Evolutionary conservation across 2,888 invertebrate species (phyloP).

Genomic region (Eilema depressum): DNA sequence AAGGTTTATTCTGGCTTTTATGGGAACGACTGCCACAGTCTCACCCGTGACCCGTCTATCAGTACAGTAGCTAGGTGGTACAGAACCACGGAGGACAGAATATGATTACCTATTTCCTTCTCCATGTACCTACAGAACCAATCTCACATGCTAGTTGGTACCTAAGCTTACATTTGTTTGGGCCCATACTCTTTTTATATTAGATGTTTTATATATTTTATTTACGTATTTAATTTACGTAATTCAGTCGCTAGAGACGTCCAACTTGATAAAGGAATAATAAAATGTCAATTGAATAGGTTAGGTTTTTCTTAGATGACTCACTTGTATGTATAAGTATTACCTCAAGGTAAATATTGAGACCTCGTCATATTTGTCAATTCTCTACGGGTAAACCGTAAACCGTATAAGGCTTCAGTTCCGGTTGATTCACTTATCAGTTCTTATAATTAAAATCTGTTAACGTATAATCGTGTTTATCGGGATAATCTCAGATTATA

Average conservation of each 20-base stretch:
- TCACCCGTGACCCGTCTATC: too few relatives aligned
- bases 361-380: not conserved
- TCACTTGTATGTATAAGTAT: not conserved
- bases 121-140: too few relatives aligned
- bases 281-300: not conserved
- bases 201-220: too few relatives aligned
- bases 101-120: too few relatives aligned
- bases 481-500: not conserved
- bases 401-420: not conserved
- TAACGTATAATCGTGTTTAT: not conserved
- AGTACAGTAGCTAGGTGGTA: too few relatives aligned
- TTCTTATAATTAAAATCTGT: not conserved
- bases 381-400: constrained; percentile 4
- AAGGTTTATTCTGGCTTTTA: too few relatives aligned
- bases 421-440: not conserved
- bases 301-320: not conserved
- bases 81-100: too few relatives aligned
- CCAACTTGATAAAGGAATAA: not conserved
- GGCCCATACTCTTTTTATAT: too few relatives aligned
- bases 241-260: not conserved
- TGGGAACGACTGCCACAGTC: too few relatives aligned
- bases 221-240: too few relatives aligned
- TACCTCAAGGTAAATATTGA: not conserved
- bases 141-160: too few relatives aligned
- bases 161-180: too few relatives aligned